phyloP scores from a whole-genome alignment of 2,797 vertebrate genomes.

The Orientallactaga sibirica region DNA sequence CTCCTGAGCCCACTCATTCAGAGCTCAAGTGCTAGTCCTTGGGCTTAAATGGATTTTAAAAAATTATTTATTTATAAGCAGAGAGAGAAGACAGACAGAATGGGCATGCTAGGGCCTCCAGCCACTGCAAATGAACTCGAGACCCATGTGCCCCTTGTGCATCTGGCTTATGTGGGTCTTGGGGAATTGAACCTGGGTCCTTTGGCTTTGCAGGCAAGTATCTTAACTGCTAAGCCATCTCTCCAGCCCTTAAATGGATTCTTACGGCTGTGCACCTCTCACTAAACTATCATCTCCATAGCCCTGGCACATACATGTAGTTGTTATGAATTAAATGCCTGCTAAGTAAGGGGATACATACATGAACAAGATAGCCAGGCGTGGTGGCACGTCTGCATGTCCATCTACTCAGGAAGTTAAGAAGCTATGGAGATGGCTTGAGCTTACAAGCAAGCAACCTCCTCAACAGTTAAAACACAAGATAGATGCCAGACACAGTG shows the following conservation, averaged over 20 bases:
- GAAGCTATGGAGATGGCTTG: neutral
- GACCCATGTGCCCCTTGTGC: too few species aligned
- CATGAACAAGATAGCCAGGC: neutral
- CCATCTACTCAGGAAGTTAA: neutral
- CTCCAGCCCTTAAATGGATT: neutral
- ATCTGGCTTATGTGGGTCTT: too few species aligned
- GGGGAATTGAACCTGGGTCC: too few species aligned
- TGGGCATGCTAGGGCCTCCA: too few species aligned
- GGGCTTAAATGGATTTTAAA: neutral
- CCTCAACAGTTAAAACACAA: neutral
- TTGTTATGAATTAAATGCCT: slow-evolving; percentile 22
- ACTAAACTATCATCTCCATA: neutral
- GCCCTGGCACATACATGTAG: neutral
- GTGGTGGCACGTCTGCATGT: neutral
- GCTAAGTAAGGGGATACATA: neutral
- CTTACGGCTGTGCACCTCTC: neutral
- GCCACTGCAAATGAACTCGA: too few species aligned
- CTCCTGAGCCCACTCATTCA: neutral
- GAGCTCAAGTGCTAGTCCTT: neutral
- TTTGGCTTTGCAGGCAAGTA: too few species aligned
- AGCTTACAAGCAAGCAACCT: neutral
- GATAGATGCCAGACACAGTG: neutral
- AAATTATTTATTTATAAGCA: too few species aligned
- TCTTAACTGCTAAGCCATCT: too few species aligned
- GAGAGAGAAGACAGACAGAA: too few species aligned